Evolutionary conservation across 2,888 invertebrate genomes (phyloP), one percentile per base, ranked within the genome.

Genomic region (Machimus rusticus): DNA sequence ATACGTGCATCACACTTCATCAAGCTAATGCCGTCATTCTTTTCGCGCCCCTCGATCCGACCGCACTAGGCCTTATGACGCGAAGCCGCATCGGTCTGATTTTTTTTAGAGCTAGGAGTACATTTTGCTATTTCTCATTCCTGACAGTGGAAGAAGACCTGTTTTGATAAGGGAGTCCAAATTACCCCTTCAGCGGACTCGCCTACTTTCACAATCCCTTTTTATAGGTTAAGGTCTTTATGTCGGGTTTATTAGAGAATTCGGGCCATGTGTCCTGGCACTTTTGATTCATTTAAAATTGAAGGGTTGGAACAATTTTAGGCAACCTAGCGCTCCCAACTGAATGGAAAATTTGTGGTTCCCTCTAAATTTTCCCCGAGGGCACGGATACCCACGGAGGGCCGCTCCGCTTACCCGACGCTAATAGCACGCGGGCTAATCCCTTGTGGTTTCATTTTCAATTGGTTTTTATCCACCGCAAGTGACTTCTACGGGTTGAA

Each of bases 91-190:
- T 55, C 55, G 81, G 81, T 31, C 14, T 51, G 46, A 55, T 55
- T 28, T 81, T 81, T 31, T 81, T 39, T 39, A 1, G 0, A 39
- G 9, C 37, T 46, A 9, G 12, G 12, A 51, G 4, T 78, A 23
- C 14, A 23, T 78, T 81, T 74, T 74, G 74, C 74, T 12, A 19
- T 28, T 39, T 39, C 12, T 39, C 39, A 31, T 77, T 84, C 84
- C 84, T 74, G 84, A 84, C 87, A 84, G 57, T 84, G 76, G 82
- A 77, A 81, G 87, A 86, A 43, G 88, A 85, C 84, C 77, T 66
- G 87, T 88, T 86, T 88, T 88, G 87, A 88, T 88, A 88, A 88
- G 88, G 88, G 88, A 84, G 78, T 51, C 87, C 77, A 88, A 88
- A 88, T 88, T 88, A 88, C 84, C 88, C 88, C 88, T 88, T 87